Evolutionary conservation across 2,113 vertebrate species (phyloP).

Genomic region (Platanista minor): DNA sequence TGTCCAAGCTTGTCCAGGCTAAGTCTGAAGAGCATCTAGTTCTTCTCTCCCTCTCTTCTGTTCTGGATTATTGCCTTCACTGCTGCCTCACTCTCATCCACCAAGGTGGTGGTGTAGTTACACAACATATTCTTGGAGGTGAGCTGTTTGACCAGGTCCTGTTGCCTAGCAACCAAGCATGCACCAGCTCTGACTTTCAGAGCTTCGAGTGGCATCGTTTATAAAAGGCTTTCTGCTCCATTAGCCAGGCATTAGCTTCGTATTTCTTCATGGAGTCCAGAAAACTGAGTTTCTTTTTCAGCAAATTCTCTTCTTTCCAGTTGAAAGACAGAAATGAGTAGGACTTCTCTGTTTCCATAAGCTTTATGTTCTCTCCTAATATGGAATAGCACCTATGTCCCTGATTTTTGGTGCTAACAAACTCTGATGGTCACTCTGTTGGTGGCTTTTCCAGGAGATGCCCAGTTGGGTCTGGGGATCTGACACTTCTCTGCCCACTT

Average conservation of each 20-base stretch:
- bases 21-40: not conserved
- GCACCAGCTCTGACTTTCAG: constrained; percentile 43
- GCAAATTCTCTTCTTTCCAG: constrained; percentile 53
- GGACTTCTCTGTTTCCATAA: constrained; percentile 1
- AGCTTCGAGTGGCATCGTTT: constrained; percentile 48
- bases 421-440: not conserved
- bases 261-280: constrained; percentile 60
- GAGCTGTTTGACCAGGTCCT: constrained; percentile 37
- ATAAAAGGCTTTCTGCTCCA: constrained; percentile 60
- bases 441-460: not conserved
- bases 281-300: constrained; percentile 35
- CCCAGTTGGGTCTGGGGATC: not conserved
- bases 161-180: not conserved
- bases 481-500: not conserved
- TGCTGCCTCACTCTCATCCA: not conserved
- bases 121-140: not conserved
- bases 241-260: not conserved
- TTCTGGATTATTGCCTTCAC: constrained; percentile 4
- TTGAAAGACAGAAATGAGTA: constrained; percentile 45
- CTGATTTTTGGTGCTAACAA: rapidly evolving
- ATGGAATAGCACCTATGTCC: not conserved
- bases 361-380: not conserved
- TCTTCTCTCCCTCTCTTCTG: not conserved
- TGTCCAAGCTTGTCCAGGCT: not conserved
- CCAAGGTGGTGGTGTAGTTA: not conserved